Evolutionary conservation across 2,888 invertebrate genomes (phyloP).

Genomic region (Mythimna lalbum): DNA sequence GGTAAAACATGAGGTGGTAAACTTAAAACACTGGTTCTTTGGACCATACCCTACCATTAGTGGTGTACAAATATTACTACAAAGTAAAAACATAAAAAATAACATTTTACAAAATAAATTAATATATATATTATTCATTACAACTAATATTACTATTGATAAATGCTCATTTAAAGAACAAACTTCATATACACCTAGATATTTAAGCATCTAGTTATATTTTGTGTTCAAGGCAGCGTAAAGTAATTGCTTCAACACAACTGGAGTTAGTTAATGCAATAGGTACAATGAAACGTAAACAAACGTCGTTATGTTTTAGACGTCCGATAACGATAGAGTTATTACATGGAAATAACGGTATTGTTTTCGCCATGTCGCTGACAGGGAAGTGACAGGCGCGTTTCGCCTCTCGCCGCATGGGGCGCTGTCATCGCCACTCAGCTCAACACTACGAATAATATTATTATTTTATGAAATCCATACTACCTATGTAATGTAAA

Average conservation of each 20-base stretch:
- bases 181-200: not conserved
- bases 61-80: too few species aligned
- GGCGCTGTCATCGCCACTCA: slow-evolving; percentile 85
- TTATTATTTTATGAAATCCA: slow-evolving; percentile 68
- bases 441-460: slow-evolving; percentile 72
- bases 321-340: slow-evolving; percentile 83
- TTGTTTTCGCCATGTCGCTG: slow-evolving; percentile 81
- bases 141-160: too few species aligned
- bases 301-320: slow-evolving; percentile 79
- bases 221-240: slow-evolving; percentile 20
- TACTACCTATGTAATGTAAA: slow-evolving; percentile 51
- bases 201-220: too few species aligned
- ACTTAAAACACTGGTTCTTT: too few species aligned
- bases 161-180: not conserved
- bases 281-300: slow-evolving; percentile 74
- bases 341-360: slow-evolving; percentile 84
- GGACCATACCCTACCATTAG: too few species aligned
- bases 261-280: slow-evolving; percentile 54
- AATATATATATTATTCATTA: too few species aligned
- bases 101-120: too few species aligned
- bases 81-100: too few species aligned
- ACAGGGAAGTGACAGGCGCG: slow-evolving; percentile 79
- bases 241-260: slow-evolving; percentile 39
- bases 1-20: too few species aligned
- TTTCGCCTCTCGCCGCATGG: slow-evolving; percentile 80